These are phyloP conservation scores for Elmis aenea DNA, from an alignment of 2,888 invertebrate species.

Conservation along the genomic window DNA sequence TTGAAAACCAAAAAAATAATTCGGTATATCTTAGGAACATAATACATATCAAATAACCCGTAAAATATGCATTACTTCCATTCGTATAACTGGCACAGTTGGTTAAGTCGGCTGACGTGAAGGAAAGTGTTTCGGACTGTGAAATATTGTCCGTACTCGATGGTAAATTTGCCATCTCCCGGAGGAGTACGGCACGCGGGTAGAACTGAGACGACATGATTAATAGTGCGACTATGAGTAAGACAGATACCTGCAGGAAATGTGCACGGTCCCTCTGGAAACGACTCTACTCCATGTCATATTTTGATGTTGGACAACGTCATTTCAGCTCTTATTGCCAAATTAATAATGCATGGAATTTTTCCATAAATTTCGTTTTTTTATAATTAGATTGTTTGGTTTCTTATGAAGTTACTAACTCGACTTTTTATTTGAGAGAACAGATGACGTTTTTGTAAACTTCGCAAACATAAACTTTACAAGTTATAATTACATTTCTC, in stretches of 20 bases:
- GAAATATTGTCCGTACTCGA: slow-evolving; percentile 41
- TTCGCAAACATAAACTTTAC: no score
- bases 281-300: slow-evolving; percentile 28
- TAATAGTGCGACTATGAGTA: slow-evolving; percentile 32
- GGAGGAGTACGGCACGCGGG: slow-evolving; percentile 31
- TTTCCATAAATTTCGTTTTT: slow-evolving; percentile 23
- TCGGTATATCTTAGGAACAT: slow-evolving; percentile 11
- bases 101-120: slow-evolving; percentile 23
- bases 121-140: slow-evolving; percentile 41
- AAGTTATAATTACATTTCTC: no score
- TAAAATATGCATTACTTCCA: slow-evolving; percentile 21
- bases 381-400: no score
- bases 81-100: slow-evolving; percentile 19
- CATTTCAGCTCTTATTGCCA: slow-evolving; percentile 34
- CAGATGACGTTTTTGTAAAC: no score
- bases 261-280: slow-evolving; percentile 22
- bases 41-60: slow-evolving; percentile 19
- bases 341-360: slow-evolving; percentile 32
- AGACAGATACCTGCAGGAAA: slow-evolving; percentile 33
- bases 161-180: slow-evolving; percentile 42
- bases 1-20: slow-evolving; percentile 13
- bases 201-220: slow-evolving; percentile 39
- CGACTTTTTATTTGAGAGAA: no score
- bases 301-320: slow-evolving; percentile 33
- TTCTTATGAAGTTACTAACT: no score